Evolutionary conservation across 1,140 invertebrate species (phyloP).

Genomic region (Lepidurus packardi): DNA sequence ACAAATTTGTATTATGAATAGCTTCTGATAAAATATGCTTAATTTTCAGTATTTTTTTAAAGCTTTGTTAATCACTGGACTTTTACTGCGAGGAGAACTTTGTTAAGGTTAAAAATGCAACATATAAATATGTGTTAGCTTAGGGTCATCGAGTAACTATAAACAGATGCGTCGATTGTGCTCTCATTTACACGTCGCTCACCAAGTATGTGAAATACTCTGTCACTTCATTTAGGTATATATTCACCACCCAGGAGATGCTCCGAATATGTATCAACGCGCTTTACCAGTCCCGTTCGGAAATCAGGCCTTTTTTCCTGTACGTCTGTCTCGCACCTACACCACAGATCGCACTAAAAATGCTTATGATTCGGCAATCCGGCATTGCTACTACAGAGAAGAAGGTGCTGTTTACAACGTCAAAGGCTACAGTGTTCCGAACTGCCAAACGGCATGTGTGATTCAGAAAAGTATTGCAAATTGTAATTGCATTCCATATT

Average conservation of each 20-base stretch:
- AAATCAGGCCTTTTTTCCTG: not conserved
- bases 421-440: not conserved
- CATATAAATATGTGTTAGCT: too few relatives aligned
- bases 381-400: not conserved
- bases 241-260: not conserved
- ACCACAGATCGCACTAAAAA: not conserved
- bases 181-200: not conserved
- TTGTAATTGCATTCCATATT: not conserved
- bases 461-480: not conserved
- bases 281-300: not conserved
- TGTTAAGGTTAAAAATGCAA: too few relatives aligned
- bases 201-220: not conserved
- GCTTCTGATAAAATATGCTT: too few relatives aligned
- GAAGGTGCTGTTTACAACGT: conserved; percentile 4
- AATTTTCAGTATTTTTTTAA: too few relatives aligned
- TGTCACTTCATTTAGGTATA: not conserved
- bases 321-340: not conserved
- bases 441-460: not conserved
- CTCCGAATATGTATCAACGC: not conserved
- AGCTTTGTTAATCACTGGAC: too few relatives aligned
- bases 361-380: not conserved
- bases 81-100: too few relatives aligned
- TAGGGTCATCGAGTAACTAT: too few relatives aligned
- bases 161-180: too few relatives aligned
- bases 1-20: too few relatives aligned